phyloP scores from a whole-genome alignment of 2,113 vertebrate genomes.

The Toxotes jaculatrix region DNA sequence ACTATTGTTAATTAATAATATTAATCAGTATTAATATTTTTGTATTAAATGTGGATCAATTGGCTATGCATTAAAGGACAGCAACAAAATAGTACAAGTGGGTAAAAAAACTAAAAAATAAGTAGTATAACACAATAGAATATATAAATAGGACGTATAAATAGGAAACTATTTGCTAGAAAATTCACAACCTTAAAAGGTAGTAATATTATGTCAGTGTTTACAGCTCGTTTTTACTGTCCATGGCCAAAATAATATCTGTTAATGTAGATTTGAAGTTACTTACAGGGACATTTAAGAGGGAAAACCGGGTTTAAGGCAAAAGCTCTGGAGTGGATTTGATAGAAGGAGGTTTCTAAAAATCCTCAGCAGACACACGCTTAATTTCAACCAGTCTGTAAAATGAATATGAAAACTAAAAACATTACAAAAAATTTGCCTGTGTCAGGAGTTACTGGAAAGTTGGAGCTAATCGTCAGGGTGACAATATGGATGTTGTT shows the following conservation, averaged over 20 bases:
- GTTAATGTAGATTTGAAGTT: too few species aligned
- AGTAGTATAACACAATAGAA: too few species aligned
- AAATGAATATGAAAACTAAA: background rate
- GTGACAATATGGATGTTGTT: slow-evolving; percentile 36
- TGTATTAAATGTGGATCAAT: too few species aligned
- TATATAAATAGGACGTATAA: too few species aligned
- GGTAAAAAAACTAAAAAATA: too few species aligned
- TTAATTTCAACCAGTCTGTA: background rate
- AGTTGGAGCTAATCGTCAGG: slow-evolving; percentile 11
- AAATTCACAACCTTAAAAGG: background rate
- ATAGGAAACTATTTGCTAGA: background rate
- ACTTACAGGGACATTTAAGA: background rate
- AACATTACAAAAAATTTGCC: background rate
- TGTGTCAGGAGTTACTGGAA: background rate
- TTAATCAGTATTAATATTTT: background rate
- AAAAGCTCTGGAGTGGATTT: background rate
- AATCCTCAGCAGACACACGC: background rate
- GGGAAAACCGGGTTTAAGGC: background rate
- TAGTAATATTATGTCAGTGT: too few species aligned
- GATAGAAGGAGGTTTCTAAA: background rate
- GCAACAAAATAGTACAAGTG: too few species aligned
- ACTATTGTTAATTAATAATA: background rate
- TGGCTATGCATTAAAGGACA: too few species aligned
- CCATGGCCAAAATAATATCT: too few species aligned
- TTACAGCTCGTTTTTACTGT: too few species aligned